Evolutionary conservation across 1,140 invertebrate species (phyloP).

Genomic region (Pseudomyrmex dendroicus): DNA sequence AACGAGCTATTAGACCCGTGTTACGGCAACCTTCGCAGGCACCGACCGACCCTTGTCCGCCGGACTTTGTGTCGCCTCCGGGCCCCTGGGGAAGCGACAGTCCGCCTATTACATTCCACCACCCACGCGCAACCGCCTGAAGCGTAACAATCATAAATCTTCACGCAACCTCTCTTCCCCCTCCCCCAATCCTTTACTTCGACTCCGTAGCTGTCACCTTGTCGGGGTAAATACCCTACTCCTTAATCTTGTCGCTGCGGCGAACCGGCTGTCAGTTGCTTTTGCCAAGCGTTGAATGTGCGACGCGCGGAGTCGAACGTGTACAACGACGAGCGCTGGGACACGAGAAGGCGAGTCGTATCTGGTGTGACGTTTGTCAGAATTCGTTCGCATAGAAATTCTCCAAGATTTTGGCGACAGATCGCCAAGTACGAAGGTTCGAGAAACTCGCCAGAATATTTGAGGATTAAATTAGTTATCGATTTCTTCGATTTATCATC

Average conservation of each 20-base stretch:
- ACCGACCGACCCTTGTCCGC: conserved; percentile 64
- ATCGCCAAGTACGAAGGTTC: not conserved
- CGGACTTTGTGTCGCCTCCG: conserved; percentile 66
- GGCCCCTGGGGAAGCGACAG: conserved; percentile 62
- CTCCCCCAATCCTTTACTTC: conserved; percentile 61
- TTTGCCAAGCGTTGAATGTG: conserved; percentile 51
- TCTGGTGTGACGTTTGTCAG: conserved; percentile 36
- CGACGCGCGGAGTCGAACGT: conserved; percentile 10
- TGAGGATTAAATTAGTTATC: not conserved
- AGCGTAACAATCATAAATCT: conserved; percentile 75
- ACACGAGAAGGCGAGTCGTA: conserved; percentile 25
- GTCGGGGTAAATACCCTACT: conserved; percentile 73
- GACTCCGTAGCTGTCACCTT: conserved; percentile 72
- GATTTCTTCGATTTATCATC: not conserved
- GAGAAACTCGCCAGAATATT: not conserved
- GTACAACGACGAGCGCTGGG: conserved; percentile 27
- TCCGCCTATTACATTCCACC: conserved; percentile 73
- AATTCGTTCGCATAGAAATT: not conserved
- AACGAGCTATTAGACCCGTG: conserved; percentile 78
- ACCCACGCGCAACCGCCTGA: conserved; percentile 40
- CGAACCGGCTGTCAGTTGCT: conserved; percentile 65
- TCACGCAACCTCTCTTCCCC: conserved; percentile 24
- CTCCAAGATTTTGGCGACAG: too few species aligned
- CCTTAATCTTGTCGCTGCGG: conserved; percentile 74
- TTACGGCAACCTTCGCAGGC: conserved; percentile 71